Evolutionary conservation across 2,888 invertebrate species (phyloP), one percentile per base, ranked within the genome.

Genomic region (Sinodicranocentrus sp.): DNA sequence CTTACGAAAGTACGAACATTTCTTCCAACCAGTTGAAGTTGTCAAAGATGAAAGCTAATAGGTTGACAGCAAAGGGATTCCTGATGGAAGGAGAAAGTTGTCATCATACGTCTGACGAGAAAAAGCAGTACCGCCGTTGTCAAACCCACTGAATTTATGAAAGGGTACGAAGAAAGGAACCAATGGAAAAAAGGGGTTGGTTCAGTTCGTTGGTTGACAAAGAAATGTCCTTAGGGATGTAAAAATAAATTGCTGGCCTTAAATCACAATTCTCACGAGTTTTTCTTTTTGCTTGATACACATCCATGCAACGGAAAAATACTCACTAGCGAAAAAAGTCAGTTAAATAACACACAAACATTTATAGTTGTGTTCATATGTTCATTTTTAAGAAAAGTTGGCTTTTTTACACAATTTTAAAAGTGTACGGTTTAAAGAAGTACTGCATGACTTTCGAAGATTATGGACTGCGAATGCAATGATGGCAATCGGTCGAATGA

Each of bases 191-290:
- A 48, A n/a, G n/a, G 57, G 19, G 57, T 23, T 57, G 57, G 23
- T 13, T 13, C 13, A 57, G 19, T n/a, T n/a, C n/a, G n/a, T n/a
- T n/a, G n/a, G n/a, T 19, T 52, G 52, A 52, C 52, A 19, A 19
- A 8, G 19, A 52, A 5, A 54, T 33, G 52, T 54, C 70, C 70
- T 28, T 0, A 52, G 70, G 54, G 70, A 70, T 28, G 28, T 28
- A 13, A 17, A 54, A 54, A 70, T 54, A 70, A 70, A 70, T 70
- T 70, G 33, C 39, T 39, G 5, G 6, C 25, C 54, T 54, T 54
- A 63, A 63, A 68, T 54, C 54, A 54, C 52, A 28, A 33, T 21
- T 70, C 17, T 10, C 33, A 54, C 21, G 25, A 70, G 19, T 26
- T 52, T 26, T 17, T 43, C 17, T 48, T 70, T 1, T 13, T 28